A percentile compares a stretch with the other conserved stretches of the same genome.
These are phyloP conservation scores for Tethea ocularis DNA, from an alignment of 2,888 invertebrate species.

Conservation along the genomic window DNA sequence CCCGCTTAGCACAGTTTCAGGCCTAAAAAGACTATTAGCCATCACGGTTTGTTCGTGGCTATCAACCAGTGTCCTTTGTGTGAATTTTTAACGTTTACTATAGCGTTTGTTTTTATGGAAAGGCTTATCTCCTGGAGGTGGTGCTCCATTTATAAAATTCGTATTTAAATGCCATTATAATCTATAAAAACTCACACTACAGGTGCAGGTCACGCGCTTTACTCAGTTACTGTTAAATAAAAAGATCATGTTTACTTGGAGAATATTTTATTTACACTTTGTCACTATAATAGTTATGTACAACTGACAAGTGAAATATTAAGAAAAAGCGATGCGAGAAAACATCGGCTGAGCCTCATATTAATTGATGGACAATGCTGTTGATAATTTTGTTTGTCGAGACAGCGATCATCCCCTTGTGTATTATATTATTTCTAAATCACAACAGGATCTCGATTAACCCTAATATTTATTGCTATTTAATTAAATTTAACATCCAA, in stretches of 20 bases:
- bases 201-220: slow-evolving; percentile 22
- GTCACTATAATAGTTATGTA: slow-evolving; percentile 68
- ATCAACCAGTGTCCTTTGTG: neutral
- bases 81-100: neutral
- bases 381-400: neutral
- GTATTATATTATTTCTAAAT: too few species aligned
- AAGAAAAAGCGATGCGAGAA: slow-evolving; percentile 46
- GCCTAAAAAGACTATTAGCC: neutral
- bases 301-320: slow-evolving; percentile 62
- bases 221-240: slow-evolving; percentile 60
- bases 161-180: neutral
- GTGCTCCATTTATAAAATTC: neutral
- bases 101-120: neutral
- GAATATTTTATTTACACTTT: slow-evolving; percentile 81
- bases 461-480: neutral
- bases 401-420: too few species aligned
- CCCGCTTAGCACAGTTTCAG: too few species aligned
- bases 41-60: neutral
- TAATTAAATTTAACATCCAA: too few species aligned
- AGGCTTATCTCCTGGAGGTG: neutral
- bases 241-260: slow-evolving; percentile 62
- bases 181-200: neutral
- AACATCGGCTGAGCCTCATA: slow-evolving; percentile 21
- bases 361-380: neutral
- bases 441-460: too few species aligned